Base-by-base conservation (phyloP, 1,140 invertebrate species). In the Drosophila arizonae region DNA sequence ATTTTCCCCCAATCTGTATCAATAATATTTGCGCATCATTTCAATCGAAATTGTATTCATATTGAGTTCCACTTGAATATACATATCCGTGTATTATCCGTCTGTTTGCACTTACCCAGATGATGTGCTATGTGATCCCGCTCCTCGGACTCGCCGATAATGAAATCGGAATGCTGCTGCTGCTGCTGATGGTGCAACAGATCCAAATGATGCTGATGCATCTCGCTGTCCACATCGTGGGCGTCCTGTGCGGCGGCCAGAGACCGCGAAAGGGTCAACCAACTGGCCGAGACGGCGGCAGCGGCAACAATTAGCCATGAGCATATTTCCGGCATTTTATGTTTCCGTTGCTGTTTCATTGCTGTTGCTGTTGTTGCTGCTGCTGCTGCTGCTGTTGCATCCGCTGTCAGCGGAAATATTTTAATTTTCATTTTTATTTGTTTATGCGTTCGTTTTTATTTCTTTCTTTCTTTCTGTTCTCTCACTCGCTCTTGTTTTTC, bases 271-370 rank as follows among this genome's bases (percentile, higher is more conserved):
- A 82, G 67, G 60, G 81, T 74, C 65, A 88, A 24, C 64, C 74
- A 80, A 77, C 72, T 84, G 73, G 69, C 64, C 52, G 58, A 67
- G 39, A 41, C 58, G 48, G 76, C 54, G 52, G 73, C 80, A 72
- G 84, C 72, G 77, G 74, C 89, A 74, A 79, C 89, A 90, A 90
- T 90, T 90, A 90, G 89, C 81, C 80, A 86, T 75, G 85, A 84
- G 77, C 81, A 90, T 90, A 90, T 87, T 90, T 90, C 89, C 89
- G 90, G 81, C 86, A 87, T 75, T 90, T 89, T 76, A 76, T 81
- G 79, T 76, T 87, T 89, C 79, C 89, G 89, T 62, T 87, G 86
- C 79, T 79, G 65, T 88, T 87, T 85, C 73, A 76, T 78, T 72
- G 45, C 72, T 9, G 57, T 45, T 63, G 43, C 64, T 36, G 33